These are phyloP conservation scores for Labeo catla DNA, from an alignment of 2,113 vertebrate species.

Conservation along the genomic window DNA sequence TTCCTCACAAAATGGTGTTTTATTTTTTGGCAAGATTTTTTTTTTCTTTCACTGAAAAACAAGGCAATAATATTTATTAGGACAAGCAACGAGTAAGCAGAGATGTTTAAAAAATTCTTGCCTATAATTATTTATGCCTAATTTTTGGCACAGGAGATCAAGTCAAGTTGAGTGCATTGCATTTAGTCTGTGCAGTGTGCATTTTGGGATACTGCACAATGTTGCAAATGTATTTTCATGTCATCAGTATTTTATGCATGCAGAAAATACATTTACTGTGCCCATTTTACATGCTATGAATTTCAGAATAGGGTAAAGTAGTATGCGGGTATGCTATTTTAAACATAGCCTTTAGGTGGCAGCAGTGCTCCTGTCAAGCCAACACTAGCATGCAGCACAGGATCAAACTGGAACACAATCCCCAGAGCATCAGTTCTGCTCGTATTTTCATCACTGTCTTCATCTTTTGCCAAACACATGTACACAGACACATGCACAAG, in stretches of 20 bases:
- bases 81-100: background rate
- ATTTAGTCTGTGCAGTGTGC: background rate
- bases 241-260: background rate
- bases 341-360: constrained; percentile 64
- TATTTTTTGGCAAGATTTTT: background rate
- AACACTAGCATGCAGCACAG: background rate
- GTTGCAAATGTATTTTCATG: background rate
- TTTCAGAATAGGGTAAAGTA: background rate
- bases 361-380: constrained; percentile 49
- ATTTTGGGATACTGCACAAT: background rate
- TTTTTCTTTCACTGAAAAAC: too few relatives aligned
- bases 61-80: background rate
- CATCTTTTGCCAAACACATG: constrained; percentile 30
- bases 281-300: background rate
- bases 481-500: constrained; percentile 15
- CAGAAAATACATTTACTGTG: background rate
- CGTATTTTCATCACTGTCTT: constrained; percentile 64
- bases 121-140: background rate
- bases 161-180: background rate
- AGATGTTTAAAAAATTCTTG: background rate
- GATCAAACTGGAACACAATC: constrained; percentile 72
- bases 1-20: background rate
- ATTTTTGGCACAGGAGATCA: background rate
- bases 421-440: constrained; percentile 71
- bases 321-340: background rate